Conservation (phyloP, 2,888 invertebrate genomes). For the Machimus atricapillus region DNA sequence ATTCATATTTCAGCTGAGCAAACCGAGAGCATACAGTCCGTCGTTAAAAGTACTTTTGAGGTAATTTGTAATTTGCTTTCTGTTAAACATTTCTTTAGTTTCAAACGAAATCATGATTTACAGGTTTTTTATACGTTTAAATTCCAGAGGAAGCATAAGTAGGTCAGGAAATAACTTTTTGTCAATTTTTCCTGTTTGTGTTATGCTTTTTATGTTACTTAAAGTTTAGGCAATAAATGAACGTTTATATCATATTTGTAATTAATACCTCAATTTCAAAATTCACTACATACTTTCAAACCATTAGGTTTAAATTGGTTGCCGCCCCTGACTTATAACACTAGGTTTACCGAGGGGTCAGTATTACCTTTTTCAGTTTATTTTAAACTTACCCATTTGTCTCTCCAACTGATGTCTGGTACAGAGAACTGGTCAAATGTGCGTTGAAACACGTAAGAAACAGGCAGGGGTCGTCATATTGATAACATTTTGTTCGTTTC, state of each 20-base stretch:
- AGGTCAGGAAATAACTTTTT: background rate
- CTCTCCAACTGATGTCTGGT: no score
- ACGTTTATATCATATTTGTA: background rate
- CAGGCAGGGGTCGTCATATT: no score
- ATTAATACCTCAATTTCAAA: background rate
- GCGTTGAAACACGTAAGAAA: no score
- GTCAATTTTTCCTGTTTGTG: background rate
- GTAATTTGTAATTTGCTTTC: slow-evolving; percentile 10
- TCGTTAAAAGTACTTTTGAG: background rate
- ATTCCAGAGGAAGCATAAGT: background rate
- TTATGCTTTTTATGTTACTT: background rate
- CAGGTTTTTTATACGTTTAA: background rate
- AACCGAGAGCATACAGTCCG: background rate
- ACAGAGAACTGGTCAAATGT: no score
- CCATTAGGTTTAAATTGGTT: no score
- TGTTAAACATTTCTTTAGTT: background rate
- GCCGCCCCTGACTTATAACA: no score
- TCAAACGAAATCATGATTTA: background rate
- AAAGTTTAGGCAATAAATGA: background rate
- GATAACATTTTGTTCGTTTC: no score
- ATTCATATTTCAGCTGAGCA: background rate
- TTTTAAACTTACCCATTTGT: no score
- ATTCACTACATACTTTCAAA: no score
- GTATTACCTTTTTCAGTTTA: no score
- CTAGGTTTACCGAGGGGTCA: no score